These are phyloP conservation scores for Todiramphus saurophagus DNA, from an alignment of 2,113 vertebrate genomes.

Conservation along the genomic window DNA sequence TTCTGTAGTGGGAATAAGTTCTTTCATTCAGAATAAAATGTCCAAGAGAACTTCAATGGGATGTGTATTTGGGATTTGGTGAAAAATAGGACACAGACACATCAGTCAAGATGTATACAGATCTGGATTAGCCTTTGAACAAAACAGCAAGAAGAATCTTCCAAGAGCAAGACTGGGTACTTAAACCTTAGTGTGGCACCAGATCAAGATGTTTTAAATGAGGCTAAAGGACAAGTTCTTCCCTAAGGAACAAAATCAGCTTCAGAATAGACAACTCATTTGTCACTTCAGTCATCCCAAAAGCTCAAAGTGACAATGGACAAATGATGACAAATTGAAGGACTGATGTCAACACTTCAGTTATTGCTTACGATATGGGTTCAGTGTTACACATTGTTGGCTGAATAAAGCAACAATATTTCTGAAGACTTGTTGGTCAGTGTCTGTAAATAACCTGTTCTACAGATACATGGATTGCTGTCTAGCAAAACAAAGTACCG, in stretches of 20 bases:
- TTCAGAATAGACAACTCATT: constrained; percentile 42
- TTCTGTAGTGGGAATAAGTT: background rate
- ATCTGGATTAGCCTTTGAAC: background rate
- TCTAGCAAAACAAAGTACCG: background rate
- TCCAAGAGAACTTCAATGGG: background rate
- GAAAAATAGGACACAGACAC: background rate
- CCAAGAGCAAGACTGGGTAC: background rate
- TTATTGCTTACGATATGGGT: background rate
- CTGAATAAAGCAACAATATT: background rate
- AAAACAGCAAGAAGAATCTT: background rate
- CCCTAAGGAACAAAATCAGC: constrained; percentile 14
- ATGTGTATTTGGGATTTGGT: background rate
- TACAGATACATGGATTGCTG: background rate
- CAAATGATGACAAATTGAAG: constrained; percentile 65
- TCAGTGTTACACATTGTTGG: background rate
- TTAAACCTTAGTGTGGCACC: background rate
- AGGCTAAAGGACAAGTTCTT: constrained; percentile 39
- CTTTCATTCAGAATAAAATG: background rate
- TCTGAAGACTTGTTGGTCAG: background rate
- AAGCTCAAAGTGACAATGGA: constrained; percentile 30
- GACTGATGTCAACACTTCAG: background rate
- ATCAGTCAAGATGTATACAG: background rate
- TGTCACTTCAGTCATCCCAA: constrained; percentile 35
- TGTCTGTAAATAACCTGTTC: background rate
- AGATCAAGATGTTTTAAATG: constrained; percentile 10